A percentile compares a stretch with the other conserved stretches of the same genome.
phyloP scores from a whole-genome alignment of 2,113 vertebrate genomes.

The Callipepla californica region DNA sequence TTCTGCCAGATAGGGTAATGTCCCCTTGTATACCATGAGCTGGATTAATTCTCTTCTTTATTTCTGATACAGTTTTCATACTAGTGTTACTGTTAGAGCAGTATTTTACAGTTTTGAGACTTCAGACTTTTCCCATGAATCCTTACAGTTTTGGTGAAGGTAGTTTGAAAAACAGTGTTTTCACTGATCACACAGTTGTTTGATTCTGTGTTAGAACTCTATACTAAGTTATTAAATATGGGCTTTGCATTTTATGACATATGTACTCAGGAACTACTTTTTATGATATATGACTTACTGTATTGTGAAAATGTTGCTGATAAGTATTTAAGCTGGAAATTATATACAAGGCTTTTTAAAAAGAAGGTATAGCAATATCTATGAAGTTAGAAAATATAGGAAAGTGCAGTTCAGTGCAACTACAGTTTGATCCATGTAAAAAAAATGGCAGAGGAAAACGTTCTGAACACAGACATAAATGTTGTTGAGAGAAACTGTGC shows the following conservation, averaged over 20 bases:
- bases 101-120: not conserved
- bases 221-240: not conserved
- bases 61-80: not conserved
- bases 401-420: not conserved
- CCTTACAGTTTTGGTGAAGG: not conserved
- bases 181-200: not conserved
- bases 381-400: not conserved
- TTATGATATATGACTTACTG: not conserved
- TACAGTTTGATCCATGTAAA: not conserved
- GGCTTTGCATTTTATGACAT: not conserved
- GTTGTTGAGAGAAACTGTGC: not conserved
- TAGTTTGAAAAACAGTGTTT: not conserved
- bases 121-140: not conserved
- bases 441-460: not conserved
- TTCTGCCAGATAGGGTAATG: not conserved
- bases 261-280: not conserved
- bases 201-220: not conserved
- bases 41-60: not conserved
- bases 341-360: not conserved
- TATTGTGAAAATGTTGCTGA: not conserved
- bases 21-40: not conserved
- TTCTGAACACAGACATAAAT: not conserved
- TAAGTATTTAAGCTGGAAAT: not conserved
- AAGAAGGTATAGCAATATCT: not conserved
- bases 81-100: rapidly evolving